Conservation (phyloP, 2,888 invertebrate species). For the Agrochola circellaris region DNA sequence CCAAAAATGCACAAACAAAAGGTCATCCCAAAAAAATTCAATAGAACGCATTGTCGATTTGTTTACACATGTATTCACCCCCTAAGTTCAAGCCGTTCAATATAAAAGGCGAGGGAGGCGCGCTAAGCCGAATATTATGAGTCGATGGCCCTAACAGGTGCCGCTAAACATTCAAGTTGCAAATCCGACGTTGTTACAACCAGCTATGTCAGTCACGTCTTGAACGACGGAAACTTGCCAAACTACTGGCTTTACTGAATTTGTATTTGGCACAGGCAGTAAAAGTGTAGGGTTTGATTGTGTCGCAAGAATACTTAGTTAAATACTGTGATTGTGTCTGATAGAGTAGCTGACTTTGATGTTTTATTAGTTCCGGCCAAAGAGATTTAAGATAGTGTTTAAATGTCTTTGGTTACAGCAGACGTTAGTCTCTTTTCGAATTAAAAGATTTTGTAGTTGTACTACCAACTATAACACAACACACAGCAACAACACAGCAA, state of each 20-base stretch:
- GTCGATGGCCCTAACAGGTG: conserved; percentile 88
- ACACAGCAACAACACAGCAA: no score
- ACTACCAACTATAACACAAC: neutral
- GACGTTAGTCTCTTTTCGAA: neutral
- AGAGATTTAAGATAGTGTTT: neutral
- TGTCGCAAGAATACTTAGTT: conserved; percentile 6
- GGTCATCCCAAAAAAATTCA: conserved; percentile 61
- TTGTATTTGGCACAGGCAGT: conserved; percentile 48
- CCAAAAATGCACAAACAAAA: conserved; percentile 40
- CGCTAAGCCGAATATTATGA: conserved; percentile 91
- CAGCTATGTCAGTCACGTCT: conserved; percentile 78
- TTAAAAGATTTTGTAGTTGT: neutral
- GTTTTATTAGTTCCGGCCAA: neutral
- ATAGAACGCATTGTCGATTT: conserved; percentile 67
- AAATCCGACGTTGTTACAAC: conserved; percentile 61
- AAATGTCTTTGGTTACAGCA: neutral
- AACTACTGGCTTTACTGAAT: conserved; percentile 57
- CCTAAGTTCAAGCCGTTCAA: conserved; percentile 70
- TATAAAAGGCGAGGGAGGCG: conserved; percentile 73
- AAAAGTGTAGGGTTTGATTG: conserved; percentile 31
- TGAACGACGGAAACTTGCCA: conserved; percentile 65
- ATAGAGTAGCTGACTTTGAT: neutral
- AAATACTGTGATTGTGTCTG: neutral
- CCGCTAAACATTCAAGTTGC: conserved; percentile 87
- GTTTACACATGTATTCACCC: conserved; percentile 73